phyloP scores from a whole-genome alignment of 2,797 vertebrate genomes.

The Melanogrammus aeglefinus region DNA sequence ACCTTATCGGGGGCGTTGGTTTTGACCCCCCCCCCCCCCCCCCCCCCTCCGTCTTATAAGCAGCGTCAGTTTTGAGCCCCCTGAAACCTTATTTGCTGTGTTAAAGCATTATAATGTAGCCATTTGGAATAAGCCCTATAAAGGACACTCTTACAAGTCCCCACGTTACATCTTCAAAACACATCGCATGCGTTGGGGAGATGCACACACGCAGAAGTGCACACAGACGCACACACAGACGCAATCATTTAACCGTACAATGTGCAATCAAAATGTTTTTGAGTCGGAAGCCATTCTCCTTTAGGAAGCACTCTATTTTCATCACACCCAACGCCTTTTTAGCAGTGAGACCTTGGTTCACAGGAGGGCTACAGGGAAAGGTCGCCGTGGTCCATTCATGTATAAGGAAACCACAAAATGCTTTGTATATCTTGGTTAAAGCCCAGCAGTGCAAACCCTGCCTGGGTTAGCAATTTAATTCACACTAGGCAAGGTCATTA shows the following conservation, averaged over 20 bases:
- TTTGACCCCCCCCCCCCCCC: too few species aligned
- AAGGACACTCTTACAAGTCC: slow-evolving; percentile 26
- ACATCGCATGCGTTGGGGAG: slow-evolving; percentile 3
- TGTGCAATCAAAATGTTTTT: slow-evolving; percentile 5
- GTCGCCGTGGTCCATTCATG: neutral
- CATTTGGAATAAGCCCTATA: slow-evolving; percentile 3
- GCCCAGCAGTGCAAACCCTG: neutral
- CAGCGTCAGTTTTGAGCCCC: too few species aligned
- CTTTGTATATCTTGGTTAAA: neutral
- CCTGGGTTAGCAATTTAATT: neutral
- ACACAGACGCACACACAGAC: neutral
- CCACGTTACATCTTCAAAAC: neutral
- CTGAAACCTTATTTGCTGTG: slow-evolving; percentile 23
- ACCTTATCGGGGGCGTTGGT: neutral
- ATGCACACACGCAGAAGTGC: too few species aligned
- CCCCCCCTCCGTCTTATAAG: too few species aligned
- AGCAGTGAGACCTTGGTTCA: neutral
- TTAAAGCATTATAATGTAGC: slow-evolving; percentile 19
- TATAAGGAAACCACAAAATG: neutral
- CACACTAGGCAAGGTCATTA: slow-evolving; percentile 1
- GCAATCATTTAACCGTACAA: neutral
- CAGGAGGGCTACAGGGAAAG: neutral
- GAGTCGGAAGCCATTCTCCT: neutral
- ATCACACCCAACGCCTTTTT: slow-evolving; percentile 1
- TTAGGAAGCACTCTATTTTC: neutral